A percentile compares a stretch with the other conserved stretches of the same genome.
Evolutionary conservation across 2,888 invertebrate genomes (phyloP).

Genomic region (Drosophila setosimentum): DNA sequence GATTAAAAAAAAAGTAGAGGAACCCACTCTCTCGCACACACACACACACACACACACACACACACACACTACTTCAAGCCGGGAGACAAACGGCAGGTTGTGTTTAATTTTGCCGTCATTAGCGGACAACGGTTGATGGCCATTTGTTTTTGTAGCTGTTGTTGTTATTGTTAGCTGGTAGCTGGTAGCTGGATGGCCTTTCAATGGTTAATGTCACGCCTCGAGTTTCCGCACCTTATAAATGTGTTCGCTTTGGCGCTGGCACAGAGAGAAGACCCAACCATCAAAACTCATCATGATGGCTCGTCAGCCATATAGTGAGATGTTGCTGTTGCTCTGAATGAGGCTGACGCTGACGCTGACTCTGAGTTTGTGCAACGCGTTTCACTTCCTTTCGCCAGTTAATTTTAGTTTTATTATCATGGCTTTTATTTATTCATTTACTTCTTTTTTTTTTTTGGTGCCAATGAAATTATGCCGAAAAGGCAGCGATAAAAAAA

Average conservation of each 20-base stretch:
- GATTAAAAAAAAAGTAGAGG: not conserved
- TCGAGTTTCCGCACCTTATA: constrained; percentile 55
- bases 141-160: constrained; percentile 17
- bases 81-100: constrained; percentile 5
- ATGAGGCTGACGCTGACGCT: constrained; percentile 1
- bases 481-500: constrained; percentile 31
- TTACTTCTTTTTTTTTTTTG: constrained; percentile 3
- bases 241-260: constrained; percentile 52
- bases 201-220: constrained; percentile 62
- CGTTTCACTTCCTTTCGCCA: constrained; percentile 76
- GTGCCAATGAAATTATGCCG: constrained; percentile 53
- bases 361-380: constrained; percentile 26
- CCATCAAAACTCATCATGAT: constrained; percentile 4
- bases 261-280: not conserved
- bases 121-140: constrained; percentile 37
- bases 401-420: constrained; percentile 59
- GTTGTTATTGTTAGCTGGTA: not conserved
- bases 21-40: not conserved
- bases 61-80: not conserved
- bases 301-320: not conserved
- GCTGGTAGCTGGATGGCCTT: constrained; percentile 32
- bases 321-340: not conserved
- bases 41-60: no score
- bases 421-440: constrained; percentile 17
- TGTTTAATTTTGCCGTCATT: constrained; percentile 40